A percentile compares a stretch with the other conserved stretches of the same genome.
Conservation (phyloP, 2,888 invertebrate species). For the Dolichomitus sp. region DNA sequence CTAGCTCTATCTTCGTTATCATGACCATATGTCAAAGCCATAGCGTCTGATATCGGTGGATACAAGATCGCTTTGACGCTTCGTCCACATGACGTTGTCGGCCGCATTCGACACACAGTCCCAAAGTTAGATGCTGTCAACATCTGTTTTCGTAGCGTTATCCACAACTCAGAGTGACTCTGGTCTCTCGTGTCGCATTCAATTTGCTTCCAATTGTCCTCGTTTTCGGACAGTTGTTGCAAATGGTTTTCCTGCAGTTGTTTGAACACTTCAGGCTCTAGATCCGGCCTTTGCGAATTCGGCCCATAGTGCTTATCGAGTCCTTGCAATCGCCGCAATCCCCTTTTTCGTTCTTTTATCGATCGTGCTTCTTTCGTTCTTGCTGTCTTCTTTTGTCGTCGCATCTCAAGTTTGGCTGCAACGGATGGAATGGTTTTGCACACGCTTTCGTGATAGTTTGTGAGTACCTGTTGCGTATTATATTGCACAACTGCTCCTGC, state of each 20-base stretch:
- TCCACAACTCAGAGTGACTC: constrained; percentile 53
- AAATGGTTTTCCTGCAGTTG: constrained; percentile 43
- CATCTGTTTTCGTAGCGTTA: constrained; percentile 50
- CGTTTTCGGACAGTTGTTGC: constrained; percentile 52
- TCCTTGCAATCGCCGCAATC: not conserved
- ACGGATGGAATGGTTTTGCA: not conserved
- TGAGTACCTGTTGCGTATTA: constrained; percentile 73
- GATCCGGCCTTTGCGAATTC: constrained; percentile 63
- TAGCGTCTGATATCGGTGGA: constrained; percentile 2
- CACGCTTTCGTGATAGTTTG: constrained; percentile 13
- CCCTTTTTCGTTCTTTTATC: not conserved
- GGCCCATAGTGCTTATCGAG: constrained; percentile 62
- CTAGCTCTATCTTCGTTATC: constrained; percentile 63
- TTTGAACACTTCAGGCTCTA: constrained; percentile 39
- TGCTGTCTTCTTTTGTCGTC: constrained; percentile 1
- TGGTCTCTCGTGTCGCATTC: constrained; percentile 61
- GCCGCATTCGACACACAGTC: constrained; percentile 45
- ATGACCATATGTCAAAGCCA: constrained; percentile 56
- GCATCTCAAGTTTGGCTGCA: constrained; percentile 27
- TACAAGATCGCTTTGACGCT: constrained; percentile 60
- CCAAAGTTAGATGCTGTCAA: constrained; percentile 70
- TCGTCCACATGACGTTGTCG: constrained; percentile 44
- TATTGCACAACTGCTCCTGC: constrained; percentile 77
- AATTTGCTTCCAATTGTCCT: constrained; percentile 46
- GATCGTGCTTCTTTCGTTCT: not conserved